Evolutionary conservation across 1,140 invertebrate genomes (phyloP), one percentile per base, ranked within the genome.

Genomic region (Drosophila mauritiana): DNA sequence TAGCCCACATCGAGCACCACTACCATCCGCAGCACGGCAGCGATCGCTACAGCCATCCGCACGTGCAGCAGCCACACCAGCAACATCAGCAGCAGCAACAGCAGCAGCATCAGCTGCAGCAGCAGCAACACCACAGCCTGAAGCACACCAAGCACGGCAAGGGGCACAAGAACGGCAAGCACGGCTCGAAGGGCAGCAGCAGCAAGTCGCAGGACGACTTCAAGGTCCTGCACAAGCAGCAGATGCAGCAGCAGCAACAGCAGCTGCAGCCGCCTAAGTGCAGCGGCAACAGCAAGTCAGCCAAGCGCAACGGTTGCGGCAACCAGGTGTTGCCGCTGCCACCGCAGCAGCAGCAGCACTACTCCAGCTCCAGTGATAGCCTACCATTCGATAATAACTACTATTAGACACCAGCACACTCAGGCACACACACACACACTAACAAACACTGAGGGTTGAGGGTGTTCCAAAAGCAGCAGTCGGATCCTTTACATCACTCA

Each of bases 351-450:
- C 80, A 74, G 31, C 74, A 76, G 22, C 83, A 91, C 54, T 91
- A 86, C 53, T 80, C 90, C 15, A 91, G 90, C 65, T 91, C 90
- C 51, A 91, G 83, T 77, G 91, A 92, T 79, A 92, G 90, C 76
- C 67, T 92, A 65, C 91, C 89, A 72, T 92, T 91, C 58, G 91
- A 92, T 90, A 92, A 92, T 84, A 91, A 91, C 70, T 92, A 92
- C 69, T 92, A 92, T 90, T 92, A 91, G 72, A 73, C 36, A 17
- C 58, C 36, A 48, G 53, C 45, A 27, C 40, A 25, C 56, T 17
- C 8, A 67, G 45, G 37, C 58, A 61, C 55, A 65, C 58, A 73
- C 46, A 34, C 61, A 64, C 34, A 46, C 27, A 65, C 52, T 40
- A 20, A 43, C 36, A 36, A 52, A 48, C 34, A 45, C 42, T 43